Evolutionary conservation across 2,888 invertebrate species (phyloP), one percentile per base, ranked within the genome.

Genomic region (Branchellion lobata): DNA sequence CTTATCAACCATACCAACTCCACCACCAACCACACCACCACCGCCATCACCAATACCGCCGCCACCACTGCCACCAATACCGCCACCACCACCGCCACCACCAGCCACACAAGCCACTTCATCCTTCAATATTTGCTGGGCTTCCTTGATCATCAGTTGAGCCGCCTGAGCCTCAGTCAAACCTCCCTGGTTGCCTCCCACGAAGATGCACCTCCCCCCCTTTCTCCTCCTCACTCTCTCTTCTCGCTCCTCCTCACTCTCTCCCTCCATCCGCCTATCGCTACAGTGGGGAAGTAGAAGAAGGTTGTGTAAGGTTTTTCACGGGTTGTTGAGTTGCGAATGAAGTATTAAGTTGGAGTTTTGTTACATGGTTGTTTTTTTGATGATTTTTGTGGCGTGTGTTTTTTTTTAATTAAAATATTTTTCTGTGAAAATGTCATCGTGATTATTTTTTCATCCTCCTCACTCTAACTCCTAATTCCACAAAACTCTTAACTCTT

Each of bases 81-180:
- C 31, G 29, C 5, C 36, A 33, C 0, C 0, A 47, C 40, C 40
- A 72, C 2, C 40, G n/a, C 36, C 1, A n/a, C 40, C 1, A 3
- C 47, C n/a, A 34, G 5, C 33, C 53, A 51, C 40, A 77, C n/a
- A 8, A 24, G 21, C 79, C 40, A 84, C 84, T 80, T 87, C 87
- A 14, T 85, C 89, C 86, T 90, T 88, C 8, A 91, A 86, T 80
- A 90, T 90, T 83, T 90, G 89, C 85, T 94, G 91, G 34, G 96
- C 95, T 88, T 94, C 94, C 27, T 88, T 85, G 29, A 95, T 91
- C 29, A 96, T 89, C 83, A 93, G 89, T 81, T 90, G 88, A 1
- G 96, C 94, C 3, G 95, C 95, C 88, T 95, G 92, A 79, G 89
- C 90, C 78, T 93, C 92, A 0, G 94, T 93, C 83, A 95, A 87